These are phyloP conservation scores for Heliconius charithonia DNA, from an alignment of 2,888 invertebrate genomes.

Conservation along the genomic window DNA sequence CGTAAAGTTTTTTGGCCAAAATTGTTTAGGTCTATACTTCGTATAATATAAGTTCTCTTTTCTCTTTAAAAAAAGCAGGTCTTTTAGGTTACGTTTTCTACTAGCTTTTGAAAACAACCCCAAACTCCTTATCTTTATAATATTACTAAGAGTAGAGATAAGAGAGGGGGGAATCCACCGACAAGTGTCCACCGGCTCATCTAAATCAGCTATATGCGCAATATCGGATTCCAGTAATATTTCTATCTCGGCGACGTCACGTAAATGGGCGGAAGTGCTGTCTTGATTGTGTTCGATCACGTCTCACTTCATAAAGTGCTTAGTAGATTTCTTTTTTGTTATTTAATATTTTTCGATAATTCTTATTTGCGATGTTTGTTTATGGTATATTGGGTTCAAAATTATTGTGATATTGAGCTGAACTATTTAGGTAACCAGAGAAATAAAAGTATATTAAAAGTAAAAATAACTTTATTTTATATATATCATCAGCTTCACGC, in stretches of 20 bases:
- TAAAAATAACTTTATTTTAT: too few species aligned
- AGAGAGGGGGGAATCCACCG: background rate
- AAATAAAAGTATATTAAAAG: too few species aligned
- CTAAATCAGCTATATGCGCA: conserved; percentile 13
- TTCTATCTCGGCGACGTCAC: conserved; percentile 15
- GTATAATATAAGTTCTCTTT: too few species aligned
- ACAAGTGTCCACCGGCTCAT: conserved; percentile 8
- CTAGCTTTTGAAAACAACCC: too few species aligned
- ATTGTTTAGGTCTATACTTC: background rate
- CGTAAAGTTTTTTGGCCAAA: background rate
- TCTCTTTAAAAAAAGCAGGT: too few species aligned
- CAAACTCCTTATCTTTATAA: background rate
- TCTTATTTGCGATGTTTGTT: background rate
- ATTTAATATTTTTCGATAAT: background rate
- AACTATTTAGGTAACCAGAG: too few species aligned
- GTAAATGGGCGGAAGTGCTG: conserved; percentile 26
- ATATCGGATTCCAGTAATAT: conserved; percentile 19
- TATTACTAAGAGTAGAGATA: background rate
- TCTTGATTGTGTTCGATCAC: conserved; percentile 29
- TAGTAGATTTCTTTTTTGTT: conserved; percentile 24
- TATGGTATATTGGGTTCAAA: background rate
- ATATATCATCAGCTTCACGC: too few species aligned
- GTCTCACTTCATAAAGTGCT: conserved; percentile 23
- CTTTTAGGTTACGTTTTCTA: too few species aligned
- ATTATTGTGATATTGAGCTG: background rate